Conservation (phyloP, 2,113 vertebrate species). For the Epinephelus cyanopodus region DNA sequence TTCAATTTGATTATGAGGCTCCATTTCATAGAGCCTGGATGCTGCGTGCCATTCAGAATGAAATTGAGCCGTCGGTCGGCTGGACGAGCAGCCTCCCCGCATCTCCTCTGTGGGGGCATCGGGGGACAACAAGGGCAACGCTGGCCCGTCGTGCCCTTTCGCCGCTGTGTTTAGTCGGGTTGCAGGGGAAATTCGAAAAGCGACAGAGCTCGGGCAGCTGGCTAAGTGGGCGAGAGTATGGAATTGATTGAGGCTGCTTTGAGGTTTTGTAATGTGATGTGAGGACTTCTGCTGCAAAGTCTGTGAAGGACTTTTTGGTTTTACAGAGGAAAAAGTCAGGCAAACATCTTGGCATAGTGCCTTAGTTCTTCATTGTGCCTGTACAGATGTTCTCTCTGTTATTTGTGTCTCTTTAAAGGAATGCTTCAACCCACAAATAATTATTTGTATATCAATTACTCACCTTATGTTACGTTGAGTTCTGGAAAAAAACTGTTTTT, state of each 20-base stretch:
- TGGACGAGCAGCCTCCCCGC: conserved; percentile 48
- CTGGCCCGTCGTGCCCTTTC: conserved; percentile 32
- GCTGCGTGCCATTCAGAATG: conserved; percentile 64
- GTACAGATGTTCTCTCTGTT: background rate
- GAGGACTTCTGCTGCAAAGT: conserved; percentile 35
- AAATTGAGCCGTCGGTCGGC: conserved; percentile 65
- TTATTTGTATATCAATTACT: no score
- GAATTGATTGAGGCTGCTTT: conserved; percentile 44
- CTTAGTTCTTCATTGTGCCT: background rate
- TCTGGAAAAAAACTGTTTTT: no score
- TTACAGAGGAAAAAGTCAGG: conserved; percentile 22
- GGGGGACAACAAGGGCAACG: conserved; percentile 44
- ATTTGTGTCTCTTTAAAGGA: background rate
- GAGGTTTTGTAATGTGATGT: conserved; percentile 54
- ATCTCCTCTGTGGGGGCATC: conserved; percentile 47
- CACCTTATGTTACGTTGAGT: no score
- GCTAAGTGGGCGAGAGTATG: conserved; percentile 38
- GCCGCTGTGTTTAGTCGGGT: conserved; percentile 38
- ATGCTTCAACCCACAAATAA: no score
- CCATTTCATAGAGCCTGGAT: conserved; percentile 75
- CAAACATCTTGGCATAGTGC: background rate
- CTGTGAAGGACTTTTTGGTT: conserved; percentile 27
- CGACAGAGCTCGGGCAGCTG: conserved; percentile 18
- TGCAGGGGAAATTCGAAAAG: conserved; percentile 42
- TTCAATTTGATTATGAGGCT: conserved; percentile 82